Conservation (phyloP, 2,888 invertebrate species). For the Metopia argyrocephala region DNA sequence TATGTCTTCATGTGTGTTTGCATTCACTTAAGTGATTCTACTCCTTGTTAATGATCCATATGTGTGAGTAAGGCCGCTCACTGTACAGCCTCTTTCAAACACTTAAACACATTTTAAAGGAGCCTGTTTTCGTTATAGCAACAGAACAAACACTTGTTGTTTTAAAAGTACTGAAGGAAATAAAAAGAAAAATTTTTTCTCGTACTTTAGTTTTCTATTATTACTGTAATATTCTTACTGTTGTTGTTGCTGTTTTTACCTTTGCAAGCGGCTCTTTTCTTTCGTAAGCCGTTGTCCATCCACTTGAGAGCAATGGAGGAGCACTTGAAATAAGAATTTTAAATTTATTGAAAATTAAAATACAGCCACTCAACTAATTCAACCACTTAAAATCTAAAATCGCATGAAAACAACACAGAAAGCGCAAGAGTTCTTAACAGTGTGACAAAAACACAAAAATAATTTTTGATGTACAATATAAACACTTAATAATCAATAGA, state of each 20-base stretch:
- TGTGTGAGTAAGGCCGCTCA: not conserved
- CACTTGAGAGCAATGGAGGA: not conserved
- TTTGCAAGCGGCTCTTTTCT: conserved; percentile 17
- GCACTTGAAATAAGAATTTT: conserved; percentile 23
- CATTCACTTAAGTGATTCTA: not conserved
- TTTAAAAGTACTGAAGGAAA: conserved; percentile 37
- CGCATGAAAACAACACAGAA: conserved; percentile 44
- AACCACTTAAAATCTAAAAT: conserved; percentile 39
- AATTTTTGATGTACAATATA: not conserved
- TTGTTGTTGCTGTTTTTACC: not conserved
- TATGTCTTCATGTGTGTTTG: not conserved
- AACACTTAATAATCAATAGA: not conserved
- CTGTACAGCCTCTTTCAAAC: not conserved
- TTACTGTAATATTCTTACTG: not conserved
- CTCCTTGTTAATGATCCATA: conserved; percentile 44
- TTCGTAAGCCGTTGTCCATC: not conserved
- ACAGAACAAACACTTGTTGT: conserved; percentile 36
- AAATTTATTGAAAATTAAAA: conserved; percentile 27
- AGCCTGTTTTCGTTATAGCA: not conserved
- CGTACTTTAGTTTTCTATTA: not conserved
- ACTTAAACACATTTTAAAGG: conserved; percentile 13
- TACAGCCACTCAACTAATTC: conserved; percentile 12
- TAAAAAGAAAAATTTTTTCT: not conserved
- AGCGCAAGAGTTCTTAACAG: not conserved
- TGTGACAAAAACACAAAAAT: not conserved